Evolutionary conservation across 2,113 vertebrate species (phyloP).

Genomic region (Cynopterus brachyotis): DNA sequence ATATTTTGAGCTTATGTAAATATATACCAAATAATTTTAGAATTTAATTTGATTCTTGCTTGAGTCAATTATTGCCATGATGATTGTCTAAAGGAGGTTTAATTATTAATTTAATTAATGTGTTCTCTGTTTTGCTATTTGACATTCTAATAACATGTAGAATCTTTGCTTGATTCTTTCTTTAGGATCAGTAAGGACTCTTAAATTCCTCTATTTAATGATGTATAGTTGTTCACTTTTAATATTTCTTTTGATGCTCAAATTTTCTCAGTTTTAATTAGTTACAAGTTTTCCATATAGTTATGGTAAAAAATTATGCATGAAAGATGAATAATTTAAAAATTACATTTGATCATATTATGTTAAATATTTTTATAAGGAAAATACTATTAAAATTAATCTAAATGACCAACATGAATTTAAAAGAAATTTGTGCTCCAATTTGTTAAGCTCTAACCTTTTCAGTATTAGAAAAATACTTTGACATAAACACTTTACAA

Average conservation of each 20-base stretch:
- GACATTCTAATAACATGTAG: background rate
- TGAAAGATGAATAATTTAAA: conserved; percentile 69
- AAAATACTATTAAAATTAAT: conserved; percentile 81
- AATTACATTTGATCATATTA: conserved; percentile 51
- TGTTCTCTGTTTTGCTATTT: background rate
- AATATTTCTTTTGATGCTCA: background rate
- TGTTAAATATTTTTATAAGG: conserved; percentile 76
- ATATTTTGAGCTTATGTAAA: background rate
- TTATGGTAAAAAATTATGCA: conserved; percentile 72
- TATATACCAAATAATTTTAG: background rate
- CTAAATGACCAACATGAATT: conserved; percentile 77
- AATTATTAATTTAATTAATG: background rate
- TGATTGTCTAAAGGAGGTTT: background rate
- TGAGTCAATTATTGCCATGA: background rate
- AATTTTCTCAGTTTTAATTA: background rate
- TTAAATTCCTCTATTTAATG: background rate
- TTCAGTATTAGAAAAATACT: conserved; percentile 87
- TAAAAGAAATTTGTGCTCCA: conserved; percentile 85
- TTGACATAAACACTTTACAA: conserved; percentile 88
- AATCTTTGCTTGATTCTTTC: background rate
- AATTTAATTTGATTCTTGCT: background rate
- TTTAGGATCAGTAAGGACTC: background rate
- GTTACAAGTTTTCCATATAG: conserved; percentile 54
- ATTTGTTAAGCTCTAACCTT: conserved; percentile 87
- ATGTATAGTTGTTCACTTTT: background rate